Evolutionary conservation across 2,888 invertebrate genomes (phyloP), one percentile per base, ranked within the genome.

Genomic region (Epiblema foenella): DNA sequence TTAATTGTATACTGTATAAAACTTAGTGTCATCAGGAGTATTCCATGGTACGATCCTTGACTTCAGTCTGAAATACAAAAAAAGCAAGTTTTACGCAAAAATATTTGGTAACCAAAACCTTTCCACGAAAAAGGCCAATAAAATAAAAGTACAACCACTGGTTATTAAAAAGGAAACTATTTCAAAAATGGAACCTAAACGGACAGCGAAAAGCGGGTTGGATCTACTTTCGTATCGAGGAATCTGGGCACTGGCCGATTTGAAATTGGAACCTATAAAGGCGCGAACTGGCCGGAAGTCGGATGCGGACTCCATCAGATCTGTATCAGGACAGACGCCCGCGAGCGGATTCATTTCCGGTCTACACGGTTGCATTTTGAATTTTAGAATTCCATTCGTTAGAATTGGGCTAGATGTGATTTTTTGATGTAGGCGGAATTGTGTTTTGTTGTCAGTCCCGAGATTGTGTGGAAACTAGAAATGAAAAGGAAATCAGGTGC

Each of bases 341-440:
- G 88, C 89, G 85, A 87, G 85, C 88, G 89, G 87, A 89, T 92
- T 92, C 91, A 92, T 92, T 92, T 92, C 92, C 91, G 90, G 85
- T 87, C 80, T 85, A 85, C 71, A 71, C 84, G 82, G 89, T 86
- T 89, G 90, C 89, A 89, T 90, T 90, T 89, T 89, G 89, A 89
- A 89, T 90, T 89, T 89, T 83, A 85, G 88, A 89, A 87, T 88
- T 83, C 82, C 81, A 84, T 85, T 86, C 83, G 79, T 73, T 74
- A 74, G 82, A 85, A 85, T 81, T 84, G 78, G 86, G 85, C 54
- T 85, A 86, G 86, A 75, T 66, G 75, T 62, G 58, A 52, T 33
- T 65, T 65, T 69, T 69, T 64, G 52, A 65, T 69, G 64, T 42
- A 52, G 52, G 58, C 58, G 51, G 52, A 42, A 52, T 69, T 66